Evolutionary conservation across 1,140 invertebrate species (phyloP).

Genomic region (Kradibia gibbosae): DNA sequence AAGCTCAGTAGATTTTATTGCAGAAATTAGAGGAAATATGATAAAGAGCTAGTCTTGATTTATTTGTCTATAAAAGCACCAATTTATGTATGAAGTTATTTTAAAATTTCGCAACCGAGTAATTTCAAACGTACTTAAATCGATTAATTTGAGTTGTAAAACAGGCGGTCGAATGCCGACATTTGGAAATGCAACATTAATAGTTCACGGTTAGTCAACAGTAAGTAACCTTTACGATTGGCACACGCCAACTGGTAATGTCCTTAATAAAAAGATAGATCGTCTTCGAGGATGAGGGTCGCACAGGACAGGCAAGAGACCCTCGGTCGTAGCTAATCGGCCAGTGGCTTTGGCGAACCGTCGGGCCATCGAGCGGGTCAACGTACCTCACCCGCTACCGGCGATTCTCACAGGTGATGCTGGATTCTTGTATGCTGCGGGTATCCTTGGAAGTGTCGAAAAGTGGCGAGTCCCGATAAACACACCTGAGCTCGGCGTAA

Average conservation of each 20-base stretch:
- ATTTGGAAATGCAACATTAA: too few relatives aligned
- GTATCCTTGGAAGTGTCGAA: constrained; percentile 15
- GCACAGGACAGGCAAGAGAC: neutral
- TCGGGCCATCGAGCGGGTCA: neutral
- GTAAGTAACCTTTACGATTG: too few relatives aligned
- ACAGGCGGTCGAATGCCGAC: too few relatives aligned
- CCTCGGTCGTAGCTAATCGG: neutral
- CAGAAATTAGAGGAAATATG: neutral
- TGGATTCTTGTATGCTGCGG: neutral
- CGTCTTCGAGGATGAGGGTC: neutral
- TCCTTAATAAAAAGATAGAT: neutral
- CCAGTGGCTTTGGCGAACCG: neutral
- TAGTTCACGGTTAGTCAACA: too few relatives aligned
- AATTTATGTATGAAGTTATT: neutral
- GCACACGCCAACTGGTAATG: neutral
- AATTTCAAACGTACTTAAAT: neutral
- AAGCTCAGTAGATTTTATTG: neutral
- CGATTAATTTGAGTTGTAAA: too few relatives aligned
- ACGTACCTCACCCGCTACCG: neutral
- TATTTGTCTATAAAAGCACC: neutral
- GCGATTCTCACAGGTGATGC: constrained; percentile 13
- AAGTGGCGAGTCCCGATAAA: constrained; percentile 16
- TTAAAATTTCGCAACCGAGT: neutral
- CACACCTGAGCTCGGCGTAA: constrained; percentile 6
- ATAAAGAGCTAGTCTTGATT: neutral